These are phyloP conservation scores for Mactra quadrangularis DNA, from an alignment of 1,140 invertebrate genomes.

Conservation along the genomic window DNA sequence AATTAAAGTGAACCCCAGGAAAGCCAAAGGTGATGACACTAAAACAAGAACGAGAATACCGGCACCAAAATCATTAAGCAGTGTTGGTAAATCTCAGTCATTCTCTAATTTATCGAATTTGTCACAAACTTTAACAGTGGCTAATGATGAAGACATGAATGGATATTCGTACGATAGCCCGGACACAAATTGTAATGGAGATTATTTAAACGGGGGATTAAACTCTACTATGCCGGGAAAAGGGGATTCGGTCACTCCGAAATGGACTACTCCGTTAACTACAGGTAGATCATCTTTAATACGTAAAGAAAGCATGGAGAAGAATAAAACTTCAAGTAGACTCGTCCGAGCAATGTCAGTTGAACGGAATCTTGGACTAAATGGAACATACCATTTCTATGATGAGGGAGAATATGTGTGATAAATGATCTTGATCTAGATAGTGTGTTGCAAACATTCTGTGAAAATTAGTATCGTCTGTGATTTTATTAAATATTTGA, in stretches of 20 bases:
- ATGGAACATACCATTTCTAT: slow-evolving; percentile 30
- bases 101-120: slow-evolving; percentile 66
- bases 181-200: slow-evolving; percentile 62
- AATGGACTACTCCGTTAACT: slow-evolving; percentile 75
- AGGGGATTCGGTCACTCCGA: slow-evolving; percentile 73
- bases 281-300: slow-evolving; percentile 75
- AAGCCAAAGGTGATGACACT: slow-evolving; percentile 64
- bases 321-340: slow-evolving; percentile 38
- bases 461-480: too few relatives aligned
- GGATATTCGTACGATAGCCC: slow-evolving; percentile 56
- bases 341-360: slow-evolving; percentile 44
- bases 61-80: slow-evolving; percentile 68
- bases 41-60: slow-evolving; percentile 73
- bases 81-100: slow-evolving; percentile 70
- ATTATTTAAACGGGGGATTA: slow-evolving; percentile 45
- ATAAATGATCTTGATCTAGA: background rate
- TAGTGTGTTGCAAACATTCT: too few relatives aligned
- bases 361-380: slow-evolving; percentile 25
- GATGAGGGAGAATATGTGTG: slow-evolving; percentile 59
- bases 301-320: slow-evolving; percentile 55
- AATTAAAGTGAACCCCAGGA: slow-evolving; percentile 73
- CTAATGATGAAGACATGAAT: slow-evolving; percentile 39
- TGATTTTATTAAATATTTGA: too few relatives aligned
- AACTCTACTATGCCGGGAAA: slow-evolving; percentile 59
- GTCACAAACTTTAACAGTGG: slow-evolving; percentile 10